Evolutionary conservation across 2,797 vertebrate species (phyloP).

Genomic region (Sebastes itinus): DNA sequence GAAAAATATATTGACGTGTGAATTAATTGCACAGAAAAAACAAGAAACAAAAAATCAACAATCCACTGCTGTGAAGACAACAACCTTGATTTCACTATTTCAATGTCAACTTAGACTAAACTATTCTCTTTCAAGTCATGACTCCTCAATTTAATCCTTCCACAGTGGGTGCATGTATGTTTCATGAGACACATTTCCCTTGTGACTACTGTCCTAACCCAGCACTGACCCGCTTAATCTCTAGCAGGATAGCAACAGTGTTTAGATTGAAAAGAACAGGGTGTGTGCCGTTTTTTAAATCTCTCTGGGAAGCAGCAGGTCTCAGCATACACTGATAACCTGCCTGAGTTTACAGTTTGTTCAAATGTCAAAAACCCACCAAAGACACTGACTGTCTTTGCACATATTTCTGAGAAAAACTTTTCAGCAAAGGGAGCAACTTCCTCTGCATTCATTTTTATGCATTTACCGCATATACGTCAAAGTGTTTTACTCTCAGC

Average conservation of each 20-base stretch:
- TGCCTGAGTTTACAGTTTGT: slow-evolving; percentile 28
- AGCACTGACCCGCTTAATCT: slow-evolving; percentile 12
- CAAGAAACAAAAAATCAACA: not conserved
- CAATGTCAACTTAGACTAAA: not conserved
- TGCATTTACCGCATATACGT: not conserved
- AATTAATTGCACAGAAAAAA: too few species aligned
- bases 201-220: not conserved
- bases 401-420: slow-evolving; percentile 2
- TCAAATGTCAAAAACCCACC: slow-evolving; percentile 47
- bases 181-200: not conserved
- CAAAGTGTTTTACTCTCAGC: not conserved
- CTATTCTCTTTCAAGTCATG: not conserved
- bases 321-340: slow-evolving; percentile 12
- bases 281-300: not conserved
- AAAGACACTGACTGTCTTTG: not conserved
- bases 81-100: not conserved
- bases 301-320: slow-evolving; percentile 14
- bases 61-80: not conserved
- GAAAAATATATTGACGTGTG: too few species aligned
- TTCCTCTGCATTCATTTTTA: slow-evolving; percentile 3
- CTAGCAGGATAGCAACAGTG: not conserved
- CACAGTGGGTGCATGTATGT: not conserved
- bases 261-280: slow-evolving; percentile 13
- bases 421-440: not conserved
- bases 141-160: not conserved